A percentile compares a stretch with the other conserved stretches of the same genome.
Evolutionary conservation across 2,113 vertebrate genomes (phyloP).

Genomic region (Cololabis saira): DNA sequence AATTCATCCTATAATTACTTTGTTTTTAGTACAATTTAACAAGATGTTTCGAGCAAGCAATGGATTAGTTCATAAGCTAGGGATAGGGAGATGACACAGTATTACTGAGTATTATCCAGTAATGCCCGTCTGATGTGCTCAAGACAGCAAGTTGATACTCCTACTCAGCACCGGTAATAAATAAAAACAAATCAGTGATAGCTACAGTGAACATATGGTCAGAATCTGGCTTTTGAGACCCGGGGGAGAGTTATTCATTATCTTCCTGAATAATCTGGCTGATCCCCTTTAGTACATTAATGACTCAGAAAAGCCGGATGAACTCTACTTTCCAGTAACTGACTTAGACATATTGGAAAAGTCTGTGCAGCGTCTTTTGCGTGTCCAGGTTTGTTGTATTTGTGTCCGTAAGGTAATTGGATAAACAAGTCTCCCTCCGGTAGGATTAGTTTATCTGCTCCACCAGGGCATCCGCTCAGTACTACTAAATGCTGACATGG

Average conservation of each 20-base stretch:
- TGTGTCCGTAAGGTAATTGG: conserved; percentile 12
- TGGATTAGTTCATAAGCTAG: conserved; percentile 10
- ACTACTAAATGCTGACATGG: conserved; percentile 22
- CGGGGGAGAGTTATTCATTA: conserved; percentile 37
- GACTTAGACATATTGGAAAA: background rate
- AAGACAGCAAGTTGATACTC: conserved; percentile 26
- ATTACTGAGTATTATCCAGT: conserved; percentile 7
- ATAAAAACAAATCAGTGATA: background rate
- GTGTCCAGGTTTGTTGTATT: conserved; percentile 26
- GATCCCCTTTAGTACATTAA: conserved; percentile 49
- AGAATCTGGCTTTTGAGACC: conserved; percentile 28
- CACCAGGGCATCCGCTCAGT: conserved; percentile 6
- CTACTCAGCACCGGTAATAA: conserved; percentile 20
- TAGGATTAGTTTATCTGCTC: conserved; percentile 39
- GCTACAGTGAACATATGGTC: conserved; percentile 48
- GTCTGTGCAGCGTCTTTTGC: background rate
- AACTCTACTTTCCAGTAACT: conserved; percentile 13
- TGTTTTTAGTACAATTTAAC: background rate
- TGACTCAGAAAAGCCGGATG: conserved; percentile 39
- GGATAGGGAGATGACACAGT: conserved; percentile 3
- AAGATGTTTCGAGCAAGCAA: conserved; percentile 9
- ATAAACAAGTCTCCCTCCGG: conserved; percentile 11
- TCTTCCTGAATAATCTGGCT: conserved; percentile 53
- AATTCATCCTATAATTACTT: too few species aligned
- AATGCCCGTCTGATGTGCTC: conserved; percentile 3